phyloP scores from a whole-genome alignment of 2,888 invertebrate genomes.

The Zygaena filipendulae region DNA sequence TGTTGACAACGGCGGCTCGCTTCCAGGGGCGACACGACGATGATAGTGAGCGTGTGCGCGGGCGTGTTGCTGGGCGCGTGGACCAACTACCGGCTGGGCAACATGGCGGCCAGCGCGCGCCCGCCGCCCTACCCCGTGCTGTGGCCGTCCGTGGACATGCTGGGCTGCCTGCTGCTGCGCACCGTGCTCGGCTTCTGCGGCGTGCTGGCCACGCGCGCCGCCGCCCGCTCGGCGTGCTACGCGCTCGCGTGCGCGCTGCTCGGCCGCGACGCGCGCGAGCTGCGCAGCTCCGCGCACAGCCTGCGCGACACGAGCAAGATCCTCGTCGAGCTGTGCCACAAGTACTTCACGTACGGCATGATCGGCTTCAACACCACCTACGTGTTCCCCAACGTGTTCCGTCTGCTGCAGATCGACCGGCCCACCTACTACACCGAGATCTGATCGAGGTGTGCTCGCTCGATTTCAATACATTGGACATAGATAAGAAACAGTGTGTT shows the following conservation, averaged over 20 bases:
- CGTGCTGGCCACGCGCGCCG: conserved; percentile 74
- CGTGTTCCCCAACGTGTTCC: conserved; percentile 81
- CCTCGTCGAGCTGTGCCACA: conserved; percentile 83
- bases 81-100: conserved; percentile 85
- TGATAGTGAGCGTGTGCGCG: conserved; percentile 84
- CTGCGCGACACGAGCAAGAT: conserved; percentile 77
- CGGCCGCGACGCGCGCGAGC: conserved; percentile 72
- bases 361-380: conserved; percentile 84
- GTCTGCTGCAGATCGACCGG: conserved; percentile 79
- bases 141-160: conserved; percentile 81
- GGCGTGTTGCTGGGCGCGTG: conserved; percentile 85
- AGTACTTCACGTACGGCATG: conserved; percentile 82
- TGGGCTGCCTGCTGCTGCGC: conserved; percentile 73
- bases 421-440: conserved; percentile 89
- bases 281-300: conserved; percentile 73
- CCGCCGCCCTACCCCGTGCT: conserved; percentile 80
- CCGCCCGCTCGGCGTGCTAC: conserved; percentile 77
- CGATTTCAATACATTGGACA: too few species aligned
- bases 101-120: conserved; percentile 67
- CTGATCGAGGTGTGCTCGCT: conserved; percentile 56
- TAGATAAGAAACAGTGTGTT: too few species aligned
- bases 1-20: too few species aligned
- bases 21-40: conserved; percentile 91
- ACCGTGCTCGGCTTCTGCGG: conserved; percentile 81
- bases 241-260: conserved; percentile 76